These are phyloP conservation scores for Synergus umbraculus DNA, from an alignment of 2,888 invertebrate genomes.

Conservation along the genomic window DNA sequence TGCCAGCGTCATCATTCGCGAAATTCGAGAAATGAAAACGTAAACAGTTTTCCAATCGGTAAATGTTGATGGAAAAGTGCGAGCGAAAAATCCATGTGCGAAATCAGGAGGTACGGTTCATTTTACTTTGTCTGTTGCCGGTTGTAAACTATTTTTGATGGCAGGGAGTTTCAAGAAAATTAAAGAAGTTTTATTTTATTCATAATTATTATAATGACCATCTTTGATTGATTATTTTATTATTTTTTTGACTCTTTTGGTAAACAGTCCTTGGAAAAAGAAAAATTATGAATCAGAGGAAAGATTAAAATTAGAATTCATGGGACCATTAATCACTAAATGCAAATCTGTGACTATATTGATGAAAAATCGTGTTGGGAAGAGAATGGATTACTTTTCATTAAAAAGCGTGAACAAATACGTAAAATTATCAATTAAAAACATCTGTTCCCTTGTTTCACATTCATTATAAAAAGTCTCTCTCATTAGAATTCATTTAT, in stretches of 20 bases:
- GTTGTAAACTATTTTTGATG: not conserved
- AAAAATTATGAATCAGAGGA: not conserved
- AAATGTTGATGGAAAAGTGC: not conserved
- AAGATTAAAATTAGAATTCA: not conserved
- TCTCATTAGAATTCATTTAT: not conserved
- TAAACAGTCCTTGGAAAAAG: not conserved
- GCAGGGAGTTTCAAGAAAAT: not conserved
- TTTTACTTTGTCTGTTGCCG: not conserved
- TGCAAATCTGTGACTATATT: too few species aligned
- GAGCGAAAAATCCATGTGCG: not conserved
- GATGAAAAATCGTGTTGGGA: too few species aligned
- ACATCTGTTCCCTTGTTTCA: not conserved
- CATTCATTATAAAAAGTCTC: not conserved
- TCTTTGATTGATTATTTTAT: not conserved
- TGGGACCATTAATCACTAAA: not conserved
- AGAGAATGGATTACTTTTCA: too few species aligned
- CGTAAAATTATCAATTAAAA: not conserved
- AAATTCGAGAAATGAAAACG: conserved; percentile 9
- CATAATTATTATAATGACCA: not conserved
- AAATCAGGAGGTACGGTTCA: too few species aligned
- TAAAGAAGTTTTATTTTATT: not conserved
- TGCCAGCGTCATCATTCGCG: conserved; percentile 29
- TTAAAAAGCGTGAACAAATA: not conserved
- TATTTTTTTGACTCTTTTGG: not conserved
- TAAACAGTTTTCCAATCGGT: conserved; percentile 24